Base-by-base conservation (phyloP, 2,888 invertebrate species). In the Cepaea hortensis region DNA sequence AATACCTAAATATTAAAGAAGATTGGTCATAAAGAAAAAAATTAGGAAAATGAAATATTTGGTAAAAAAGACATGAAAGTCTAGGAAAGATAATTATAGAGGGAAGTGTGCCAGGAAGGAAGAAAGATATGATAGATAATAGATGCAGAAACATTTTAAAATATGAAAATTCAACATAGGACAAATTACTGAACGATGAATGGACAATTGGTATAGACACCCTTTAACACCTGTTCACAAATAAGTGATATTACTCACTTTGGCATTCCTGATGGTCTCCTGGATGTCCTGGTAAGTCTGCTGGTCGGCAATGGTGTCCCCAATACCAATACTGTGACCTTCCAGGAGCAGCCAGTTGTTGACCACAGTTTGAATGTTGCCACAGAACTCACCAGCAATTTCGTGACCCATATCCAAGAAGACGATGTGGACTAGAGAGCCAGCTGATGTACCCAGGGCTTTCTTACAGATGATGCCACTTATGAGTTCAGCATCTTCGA, bases 251-350 rank as follows among this genome's bases (percentile, higher is more conserved):
- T 35, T 35, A 61, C 18, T 55, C 79, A 94, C 94, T 96, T 99
- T 99, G 92, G 99, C 99, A 95, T 99, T 99, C 91, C 97, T 97
- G 93, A 99, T 99, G 80, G 99, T 98, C 93, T 97, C 97, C 95
- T 99, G 99, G 94, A 99, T 99, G 95, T 99, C 99, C 92, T 97
- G 96, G 94, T 99, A 99, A 0, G 99, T 99, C 94, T 98, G 97
- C 85, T 98, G 98, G 97, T 99, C 99, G 93, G 99, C 99, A 96
- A 99, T 99, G 79, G 99, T 99, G 94, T 99, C 99, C 70, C 98
- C 99, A 94, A 99, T 99, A 96, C 98, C 93, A 79, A 93, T 93
- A 87, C 93, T 93, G 90, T 91, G 91, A 82, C 93, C 99, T 95
- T 99, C 99, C 72, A 98, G 95, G 80, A 99, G 95, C 88, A 99